A percentile compares a stretch with the other conserved stretches of the same genome.
Conservation (phyloP, 2,888 invertebrate genomes). For the Drosophila siamana region DNA sequence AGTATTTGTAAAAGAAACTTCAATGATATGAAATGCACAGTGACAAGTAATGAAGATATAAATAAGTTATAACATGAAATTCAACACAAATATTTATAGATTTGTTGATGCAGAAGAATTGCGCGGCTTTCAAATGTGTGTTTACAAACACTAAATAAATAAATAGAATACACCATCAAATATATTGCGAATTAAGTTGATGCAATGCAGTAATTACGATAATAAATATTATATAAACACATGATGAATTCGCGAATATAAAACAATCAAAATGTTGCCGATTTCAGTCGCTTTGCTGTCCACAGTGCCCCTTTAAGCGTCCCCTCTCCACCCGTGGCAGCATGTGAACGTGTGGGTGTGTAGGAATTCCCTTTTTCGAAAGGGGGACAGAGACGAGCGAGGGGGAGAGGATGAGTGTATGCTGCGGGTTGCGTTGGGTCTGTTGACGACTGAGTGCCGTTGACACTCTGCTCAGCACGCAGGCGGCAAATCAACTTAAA, state of each 20-base stretch:
- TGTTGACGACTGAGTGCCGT: conserved; percentile 54
- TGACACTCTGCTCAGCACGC: conserved; percentile 63
- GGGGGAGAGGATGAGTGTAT: neutral
- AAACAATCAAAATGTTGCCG: neutral
- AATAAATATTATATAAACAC: neutral
- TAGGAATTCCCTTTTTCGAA: conserved; percentile 7
- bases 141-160: too few relatives aligned
- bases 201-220: neutral
- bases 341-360: conserved; percentile 66
- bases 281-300: neutral
- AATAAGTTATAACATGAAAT: neutral
- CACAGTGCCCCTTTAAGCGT: conserved; percentile 23
- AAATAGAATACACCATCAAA: too few relatives aligned
- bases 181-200: too few relatives aligned
- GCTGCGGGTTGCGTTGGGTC: conserved; percentile 33
- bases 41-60: too few relatives aligned
- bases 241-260: too few relatives aligned
- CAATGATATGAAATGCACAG: too few relatives aligned
- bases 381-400: too few relatives aligned
- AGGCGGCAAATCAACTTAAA: conserved; percentile 76
- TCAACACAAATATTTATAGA: neutral
- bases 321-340: neutral
- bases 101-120: too few relatives aligned
- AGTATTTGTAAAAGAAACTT: too few relatives aligned
- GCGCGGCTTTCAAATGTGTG: too few relatives aligned